A percentile compares a stretch with the other conserved stretches of the same genome.
Evolutionary conservation across 2,797 vertebrate species (phyloP).

Genomic region (Sciurus vulgaris): DNA sequence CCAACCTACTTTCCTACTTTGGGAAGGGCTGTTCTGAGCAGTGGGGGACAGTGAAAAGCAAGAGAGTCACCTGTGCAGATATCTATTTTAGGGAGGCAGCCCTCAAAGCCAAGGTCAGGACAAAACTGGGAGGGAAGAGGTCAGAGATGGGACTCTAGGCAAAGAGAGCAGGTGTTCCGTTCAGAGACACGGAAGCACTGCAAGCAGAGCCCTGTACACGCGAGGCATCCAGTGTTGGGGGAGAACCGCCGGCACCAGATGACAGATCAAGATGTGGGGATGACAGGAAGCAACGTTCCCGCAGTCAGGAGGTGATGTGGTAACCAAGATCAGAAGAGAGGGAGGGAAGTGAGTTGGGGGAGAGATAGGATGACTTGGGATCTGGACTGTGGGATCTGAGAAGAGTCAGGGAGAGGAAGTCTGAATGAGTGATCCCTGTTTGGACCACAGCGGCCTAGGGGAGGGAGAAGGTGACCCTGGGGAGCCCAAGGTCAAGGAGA

Average conservation of each 20-base stretch:
- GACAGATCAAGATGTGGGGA: background rate
- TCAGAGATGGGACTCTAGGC: background rate
- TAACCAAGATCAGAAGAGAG: background rate
- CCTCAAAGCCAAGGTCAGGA: background rate
- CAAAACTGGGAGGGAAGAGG: background rate
- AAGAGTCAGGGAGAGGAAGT: background rate
- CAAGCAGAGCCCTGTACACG: background rate
- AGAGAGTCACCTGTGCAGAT: background rate
- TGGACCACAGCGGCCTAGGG: background rate
- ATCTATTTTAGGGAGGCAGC: background rate
- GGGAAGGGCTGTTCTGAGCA: background rate
- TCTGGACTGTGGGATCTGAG: background rate
- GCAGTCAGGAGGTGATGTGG: fast-evolving
- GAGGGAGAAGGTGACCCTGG: background rate
- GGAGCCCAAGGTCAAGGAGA: background rate
- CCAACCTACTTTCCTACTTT: background rate
- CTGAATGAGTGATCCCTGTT: background rate
- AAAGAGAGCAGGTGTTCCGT: fast-evolving
- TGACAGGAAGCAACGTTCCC: background rate
- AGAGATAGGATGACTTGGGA: background rate
- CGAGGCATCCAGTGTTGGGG: background rate
- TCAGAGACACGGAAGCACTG: background rate
- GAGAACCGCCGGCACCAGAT: background rate
- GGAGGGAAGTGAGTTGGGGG: background rate
- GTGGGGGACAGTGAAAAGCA: background rate